These are phyloP conservation scores for Rotaria magnacalcarata DNA, from an alignment of 2,888 invertebrate genomes.

Conservation along the genomic window DNA sequence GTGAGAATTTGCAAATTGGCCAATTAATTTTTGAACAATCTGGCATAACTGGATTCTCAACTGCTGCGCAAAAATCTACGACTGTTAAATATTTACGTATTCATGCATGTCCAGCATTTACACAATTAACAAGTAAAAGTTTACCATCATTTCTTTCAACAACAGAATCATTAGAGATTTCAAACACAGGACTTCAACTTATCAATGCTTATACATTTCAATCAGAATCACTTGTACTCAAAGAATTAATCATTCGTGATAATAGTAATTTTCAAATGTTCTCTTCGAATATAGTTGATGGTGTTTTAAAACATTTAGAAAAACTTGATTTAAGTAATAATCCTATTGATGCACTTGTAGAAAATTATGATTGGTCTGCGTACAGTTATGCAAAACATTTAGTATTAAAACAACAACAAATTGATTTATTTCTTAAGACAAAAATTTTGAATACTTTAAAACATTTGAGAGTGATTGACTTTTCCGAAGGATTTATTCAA, in stretches of 20 bases:
- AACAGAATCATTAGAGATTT: background rate
- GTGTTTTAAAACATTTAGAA: background rate
- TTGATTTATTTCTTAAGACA: background rate
- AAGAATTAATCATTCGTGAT: background rate
- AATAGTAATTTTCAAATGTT: background rate
- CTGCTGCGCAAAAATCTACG: background rate
- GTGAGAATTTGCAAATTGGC: background rate
- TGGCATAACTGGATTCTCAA: background rate
- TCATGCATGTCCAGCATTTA: background rate
- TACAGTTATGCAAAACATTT: background rate
- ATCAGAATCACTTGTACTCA: background rate
- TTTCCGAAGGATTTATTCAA: background rate
- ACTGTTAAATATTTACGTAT: background rate
- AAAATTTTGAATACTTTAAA: background rate
- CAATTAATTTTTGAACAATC: background rate
- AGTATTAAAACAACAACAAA: background rate
- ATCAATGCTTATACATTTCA: background rate
- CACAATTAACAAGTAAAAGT: background rate
- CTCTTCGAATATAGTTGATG: background rate
- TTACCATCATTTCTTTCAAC: background rate
- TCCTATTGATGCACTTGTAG: background rate
- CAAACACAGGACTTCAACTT: background rate
- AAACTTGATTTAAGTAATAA: background rate
- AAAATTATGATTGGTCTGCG: background rate
- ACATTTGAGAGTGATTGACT: background rate